A percentile compares a stretch with the other conserved stretches of the same genome.
Evolutionary conservation across 1,140 invertebrate species (phyloP).

Genomic region (Lutraria rhynchaena): DNA sequence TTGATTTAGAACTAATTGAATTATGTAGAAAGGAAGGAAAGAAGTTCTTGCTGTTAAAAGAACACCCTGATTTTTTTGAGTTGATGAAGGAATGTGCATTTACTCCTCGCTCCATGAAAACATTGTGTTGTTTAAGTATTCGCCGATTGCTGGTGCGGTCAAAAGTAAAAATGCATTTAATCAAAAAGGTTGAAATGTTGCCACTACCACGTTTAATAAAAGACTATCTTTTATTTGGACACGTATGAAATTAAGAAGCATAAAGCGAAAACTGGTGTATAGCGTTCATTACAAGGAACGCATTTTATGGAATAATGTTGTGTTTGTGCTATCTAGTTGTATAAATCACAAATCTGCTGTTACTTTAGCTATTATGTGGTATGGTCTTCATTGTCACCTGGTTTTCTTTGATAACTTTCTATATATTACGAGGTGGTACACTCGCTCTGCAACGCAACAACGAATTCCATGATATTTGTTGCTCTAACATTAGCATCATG

Average conservation of each 20-base stretch:
- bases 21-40: slow-evolving; percentile 67
- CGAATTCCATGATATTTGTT: too few species aligned
- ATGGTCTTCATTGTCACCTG: too few species aligned
- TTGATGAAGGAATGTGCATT: slow-evolving; percentile 62
- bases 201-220: slow-evolving; percentile 72
- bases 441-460: too few species aligned
- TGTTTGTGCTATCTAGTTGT: too few species aligned
- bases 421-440: too few species aligned
- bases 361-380: too few species aligned
- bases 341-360: too few species aligned
- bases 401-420: too few species aligned
- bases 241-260: slow-evolving; percentile 53
- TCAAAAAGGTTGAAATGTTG: slow-evolving; percentile 69
- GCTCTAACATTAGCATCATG: too few species aligned
- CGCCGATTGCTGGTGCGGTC: slow-evolving; percentile 65
- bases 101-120: slow-evolving; percentile 65
- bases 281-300: too few species aligned
- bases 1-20: slow-evolving; percentile 62
- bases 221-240: slow-evolving; percentile 70
- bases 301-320: too few species aligned
- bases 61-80: slow-evolving; percentile 64
- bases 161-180: slow-evolving; percentile 61
- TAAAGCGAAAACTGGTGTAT: too few species aligned
- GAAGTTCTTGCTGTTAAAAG: slow-evolving; percentile 63
- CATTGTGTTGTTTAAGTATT: slow-evolving; percentile 67